Evolutionary conservation across 2,113 vertebrate genomes (phyloP).

Genomic region (Acrocephalus arundinaceus): DNA sequence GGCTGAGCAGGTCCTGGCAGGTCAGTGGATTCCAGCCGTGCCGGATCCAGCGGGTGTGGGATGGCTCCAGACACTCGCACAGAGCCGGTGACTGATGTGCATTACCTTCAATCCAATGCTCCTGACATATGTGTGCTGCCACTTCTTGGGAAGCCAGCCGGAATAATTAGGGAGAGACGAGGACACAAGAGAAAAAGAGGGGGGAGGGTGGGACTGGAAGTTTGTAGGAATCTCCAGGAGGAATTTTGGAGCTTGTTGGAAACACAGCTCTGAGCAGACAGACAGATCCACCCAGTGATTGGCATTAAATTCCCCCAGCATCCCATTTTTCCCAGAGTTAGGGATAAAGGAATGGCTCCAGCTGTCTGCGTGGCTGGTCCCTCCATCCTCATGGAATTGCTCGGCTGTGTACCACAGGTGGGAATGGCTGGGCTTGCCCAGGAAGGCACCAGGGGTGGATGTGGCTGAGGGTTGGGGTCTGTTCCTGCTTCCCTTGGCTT

Average conservation of each 20-base stretch:
- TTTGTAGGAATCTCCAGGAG: background rate
- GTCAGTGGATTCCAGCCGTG: background rate
- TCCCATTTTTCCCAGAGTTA: background rate
- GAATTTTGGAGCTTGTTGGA: background rate
- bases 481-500: background rate
- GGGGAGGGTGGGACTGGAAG: background rate
- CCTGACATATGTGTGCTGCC: background rate
- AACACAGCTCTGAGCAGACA: accelerated
- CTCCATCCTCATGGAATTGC: background rate
- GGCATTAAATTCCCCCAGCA: background rate
- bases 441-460: background rate
- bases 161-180: background rate
- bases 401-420: accelerated
- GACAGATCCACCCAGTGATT: background rate
- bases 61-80: background rate
- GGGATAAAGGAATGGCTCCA: accelerated
- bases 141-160: background rate
- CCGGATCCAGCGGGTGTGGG: background rate
- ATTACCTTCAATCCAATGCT: background rate
- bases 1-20: background rate
- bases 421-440: background rate
- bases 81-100: background rate
- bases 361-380: accelerated
- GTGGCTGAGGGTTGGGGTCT: background rate
- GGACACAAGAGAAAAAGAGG: background rate